These are phyloP conservation scores for Venturia canescens DNA, from an alignment of 1,140 invertebrate species.

Conservation along the genomic window DNA sequence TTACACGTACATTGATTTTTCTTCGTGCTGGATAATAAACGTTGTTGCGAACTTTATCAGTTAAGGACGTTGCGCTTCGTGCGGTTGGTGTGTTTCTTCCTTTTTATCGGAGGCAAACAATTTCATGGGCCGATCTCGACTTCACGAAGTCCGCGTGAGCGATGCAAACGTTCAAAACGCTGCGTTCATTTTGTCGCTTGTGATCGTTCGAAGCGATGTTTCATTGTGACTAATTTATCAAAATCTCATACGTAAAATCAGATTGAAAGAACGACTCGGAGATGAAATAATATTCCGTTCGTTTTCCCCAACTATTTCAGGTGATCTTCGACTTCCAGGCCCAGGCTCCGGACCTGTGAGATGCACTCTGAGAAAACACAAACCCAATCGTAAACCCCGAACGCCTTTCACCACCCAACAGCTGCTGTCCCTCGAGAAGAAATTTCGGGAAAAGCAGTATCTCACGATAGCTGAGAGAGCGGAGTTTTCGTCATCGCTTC, in stretches of 20 bases:
- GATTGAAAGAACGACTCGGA: not conserved
- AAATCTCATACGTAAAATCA: too few species aligned
- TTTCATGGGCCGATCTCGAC: too few species aligned
- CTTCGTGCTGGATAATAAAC: too few species aligned
- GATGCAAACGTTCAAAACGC: too few species aligned
- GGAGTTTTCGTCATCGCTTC: slow-evolving; percentile 95
- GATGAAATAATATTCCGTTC: slow-evolving; percentile 28
- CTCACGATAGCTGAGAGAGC: slow-evolving; percentile 97
- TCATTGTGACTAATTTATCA: too few species aligned
- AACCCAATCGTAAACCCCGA: slow-evolving; percentile 97
- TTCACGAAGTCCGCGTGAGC: too few species aligned
- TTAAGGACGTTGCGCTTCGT: too few species aligned
- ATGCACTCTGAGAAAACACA: slow-evolving; percentile 95
- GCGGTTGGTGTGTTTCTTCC: too few species aligned
- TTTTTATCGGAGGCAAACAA: too few species aligned
- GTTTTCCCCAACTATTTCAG: slow-evolving; percentile 58
- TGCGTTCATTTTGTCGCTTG: too few species aligned
- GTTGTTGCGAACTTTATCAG: too few species aligned
- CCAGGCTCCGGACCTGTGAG: slow-evolving; percentile 89
- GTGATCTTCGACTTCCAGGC: slow-evolving; percentile 70
- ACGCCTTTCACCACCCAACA: slow-evolving; percentile 99
- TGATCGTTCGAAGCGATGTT: too few species aligned
- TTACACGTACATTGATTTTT: not conserved
- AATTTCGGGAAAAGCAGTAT: slow-evolving; percentile 98
- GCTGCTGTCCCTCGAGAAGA: slow-evolving; percentile 94